phyloP scores from a whole-genome alignment of 2,113 vertebrate genomes.

The Chaetodon auriga region DNA sequence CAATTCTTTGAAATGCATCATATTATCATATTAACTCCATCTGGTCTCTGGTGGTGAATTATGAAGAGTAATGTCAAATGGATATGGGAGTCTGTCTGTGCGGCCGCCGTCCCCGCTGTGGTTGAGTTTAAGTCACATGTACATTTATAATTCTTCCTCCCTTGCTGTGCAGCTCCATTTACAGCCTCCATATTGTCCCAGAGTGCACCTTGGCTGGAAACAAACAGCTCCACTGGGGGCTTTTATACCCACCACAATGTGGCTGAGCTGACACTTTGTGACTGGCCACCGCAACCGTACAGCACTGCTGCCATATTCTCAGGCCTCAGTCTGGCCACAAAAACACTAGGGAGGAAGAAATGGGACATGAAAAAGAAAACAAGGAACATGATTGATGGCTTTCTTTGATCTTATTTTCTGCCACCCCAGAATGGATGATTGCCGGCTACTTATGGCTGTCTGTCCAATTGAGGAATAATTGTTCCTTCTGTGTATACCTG shows the following conservation, averaged over 20 bases:
- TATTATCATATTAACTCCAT: slow-evolving; percentile 41
- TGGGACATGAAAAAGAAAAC: slow-evolving; percentile 71
- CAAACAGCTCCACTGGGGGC: slow-evolving; percentile 77
- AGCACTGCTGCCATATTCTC: slow-evolving; percentile 72
- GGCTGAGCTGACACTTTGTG: slow-evolving; percentile 77
- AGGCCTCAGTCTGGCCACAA: slow-evolving; percentile 69
- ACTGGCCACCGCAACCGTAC: slow-evolving; percentile 71
- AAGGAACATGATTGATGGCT: slow-evolving; percentile 78
- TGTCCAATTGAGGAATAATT: slow-evolving; percentile 80
- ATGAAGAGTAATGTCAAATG: not conserved
- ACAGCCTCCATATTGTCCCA: slow-evolving; percentile 47
- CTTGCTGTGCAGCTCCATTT: slow-evolving; percentile 65
- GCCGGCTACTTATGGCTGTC: slow-evolving; percentile 76
- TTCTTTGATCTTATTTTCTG: slow-evolving; percentile 82
- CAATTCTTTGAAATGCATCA: slow-evolving; percentile 31
- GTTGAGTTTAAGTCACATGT: slow-evolving; percentile 50
- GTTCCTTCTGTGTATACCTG: slow-evolving; percentile 79
- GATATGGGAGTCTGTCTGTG: slow-evolving; percentile 8
- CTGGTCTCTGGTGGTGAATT: slow-evolving; percentile 28
- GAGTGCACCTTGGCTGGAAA: slow-evolving; percentile 77
- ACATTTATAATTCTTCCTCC: slow-evolving; percentile 67
- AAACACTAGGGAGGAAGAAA: slow-evolving; percentile 73
- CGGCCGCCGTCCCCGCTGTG: not conserved
- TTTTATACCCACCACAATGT: slow-evolving; percentile 76
- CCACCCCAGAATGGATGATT: slow-evolving; percentile 78